A percentile compares a stretch with the other conserved stretches of the same genome.
phyloP scores from a whole-genome alignment of 2,888 invertebrate genomes.

The Clostera curtula region DNA sequence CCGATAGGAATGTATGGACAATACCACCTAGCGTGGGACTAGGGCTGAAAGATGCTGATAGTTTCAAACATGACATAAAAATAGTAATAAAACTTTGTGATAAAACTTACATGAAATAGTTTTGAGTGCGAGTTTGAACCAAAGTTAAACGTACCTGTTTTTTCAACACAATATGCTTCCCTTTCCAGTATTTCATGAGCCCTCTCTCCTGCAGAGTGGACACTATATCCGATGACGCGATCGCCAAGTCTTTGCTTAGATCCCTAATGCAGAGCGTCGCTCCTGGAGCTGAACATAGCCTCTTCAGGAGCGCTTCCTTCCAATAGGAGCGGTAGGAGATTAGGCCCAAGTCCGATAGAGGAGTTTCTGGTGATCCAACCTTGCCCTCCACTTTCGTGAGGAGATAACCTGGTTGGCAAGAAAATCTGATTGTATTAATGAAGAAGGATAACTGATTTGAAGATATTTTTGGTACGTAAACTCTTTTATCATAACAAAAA shows the following conservation, averaged over 20 bases:
- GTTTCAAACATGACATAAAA: no score
- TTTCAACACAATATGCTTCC: slow-evolving; percentile 96
- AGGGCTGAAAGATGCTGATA: no score
- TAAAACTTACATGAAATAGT: no score
- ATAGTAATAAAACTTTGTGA: no score
- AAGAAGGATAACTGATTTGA: no score
- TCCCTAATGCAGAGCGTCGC: slow-evolving; percentile 94
- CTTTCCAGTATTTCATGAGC: slow-evolving; percentile 99
- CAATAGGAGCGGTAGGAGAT: slow-evolving; percentile 99
- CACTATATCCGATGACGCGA: slow-evolving; percentile 97
- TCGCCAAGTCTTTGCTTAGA: slow-evolving; percentile 91
- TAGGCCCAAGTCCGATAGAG: slow-evolving; percentile 96
- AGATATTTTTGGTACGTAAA: no score
- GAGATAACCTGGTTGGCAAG: slow-evolving; percentile 85
- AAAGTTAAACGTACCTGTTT: slow-evolving; percentile 80
- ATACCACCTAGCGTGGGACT: no score
- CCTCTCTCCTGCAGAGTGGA: slow-evolving; percentile 97
- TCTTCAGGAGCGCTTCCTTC: slow-evolving; percentile 96
- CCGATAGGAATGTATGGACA: no score
- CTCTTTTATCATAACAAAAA: no score
- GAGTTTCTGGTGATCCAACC: slow-evolving; percentile 99
- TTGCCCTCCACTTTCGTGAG: slow-evolving; percentile 96
- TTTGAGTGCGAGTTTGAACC: no score
- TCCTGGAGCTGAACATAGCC: slow-evolving; percentile 91
- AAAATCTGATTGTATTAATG: no score